Base-by-base conservation (phyloP, 2,797 vertebrate genomes). In the Lepus townsendii region DNA sequence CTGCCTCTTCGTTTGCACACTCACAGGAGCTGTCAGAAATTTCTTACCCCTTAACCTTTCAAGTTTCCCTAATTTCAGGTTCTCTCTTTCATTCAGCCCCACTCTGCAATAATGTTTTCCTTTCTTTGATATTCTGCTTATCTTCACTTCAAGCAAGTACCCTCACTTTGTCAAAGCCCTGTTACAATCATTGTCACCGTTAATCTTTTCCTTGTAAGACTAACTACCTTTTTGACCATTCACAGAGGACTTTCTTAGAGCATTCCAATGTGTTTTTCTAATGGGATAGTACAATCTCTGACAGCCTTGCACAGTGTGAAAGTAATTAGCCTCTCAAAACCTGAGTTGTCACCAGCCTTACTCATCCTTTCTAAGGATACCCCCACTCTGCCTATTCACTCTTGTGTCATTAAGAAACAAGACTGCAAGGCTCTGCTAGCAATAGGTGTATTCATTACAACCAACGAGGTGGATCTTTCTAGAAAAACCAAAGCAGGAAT, bases 281-380 rank as follows among this genome's bases (percentile, higher is more conserved):
- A 60, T 93, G 63, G 47, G 77, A 17, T 72, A 68, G 47, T 76
- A 32, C 26, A 52, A 76, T 35, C 62, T 86, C 83, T 91, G 68
- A 88, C 54, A 87, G 16, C 27, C 42, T 80, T 66, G 69, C 13
- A 12, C 12, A 50, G 66, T 77, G 3, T 13, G 38, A 75, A 94
- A 91, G 75, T 76, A 82, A 95, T 94, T 91, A 89, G 54, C 62
- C 78, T 90, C 79, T 65, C 35, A 94, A 80, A 94, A 86, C 54
- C 57, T 96, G 47, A 20, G 7, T 88, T 94, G 91, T 88, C 62
- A 73, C 73, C 79, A 82, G 9, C 35, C 27, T 75, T 85, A 63
- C 52, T 52, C 54, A 30, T 82, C 38, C 50, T 69, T 91, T 35
- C 42, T n/a, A 69, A n/a, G 93, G 65, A 62, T 42, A 75, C 5